Evolutionary conservation across 2,888 invertebrate genomes (phyloP), one percentile per base, ranked within the genome.

Genomic region (Pasiphila rectangulata): DNA sequence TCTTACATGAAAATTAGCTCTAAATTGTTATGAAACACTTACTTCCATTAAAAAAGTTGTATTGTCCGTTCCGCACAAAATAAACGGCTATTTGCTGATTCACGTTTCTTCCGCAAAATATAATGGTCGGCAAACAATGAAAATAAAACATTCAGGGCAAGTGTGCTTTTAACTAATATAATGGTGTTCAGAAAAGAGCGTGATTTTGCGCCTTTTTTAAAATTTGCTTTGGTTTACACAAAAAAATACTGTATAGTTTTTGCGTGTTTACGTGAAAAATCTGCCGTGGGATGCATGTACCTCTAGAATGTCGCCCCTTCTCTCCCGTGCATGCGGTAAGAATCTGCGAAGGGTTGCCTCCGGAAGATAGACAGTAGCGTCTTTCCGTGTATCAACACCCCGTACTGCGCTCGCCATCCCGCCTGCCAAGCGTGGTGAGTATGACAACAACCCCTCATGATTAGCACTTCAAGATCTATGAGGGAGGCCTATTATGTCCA

Each of bases 61-160:
- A 52, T 59, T 56, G 56, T 54, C 36, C 40, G 27, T 17, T 27
- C 37, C 36, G 27, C 46, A 48, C 52, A 52, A 49, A 52, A 56
- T 48, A 50, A 56, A 44, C 30, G 46, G 39, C 38, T 43, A 46
- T 48, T 46, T 34, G 29, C 36, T 37, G 42, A 45, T 44, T 48
- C 50, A 44, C 41, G 47, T 19, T 38, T 23, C 36, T 57, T 57
- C 52, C 57, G 51, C 42, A 46, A 46, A 36, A 47, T 39, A 51
- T 43, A 50, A 47, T 44, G 49, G 20, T 19, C 30, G 7, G 48
- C 49, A 19, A 56, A 58, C 56, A 58, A 56, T 42, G 54, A 32
- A 34, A 20, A 20, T 24, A 35, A 46, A 57, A 57, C 47, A 30
- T 43, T 16, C 4, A 24, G 27, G 50, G n/a, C 35, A 43, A 48